Conservation (phyloP, 2,113 vertebrate species). For the Gambusia holbrooki region DNA sequence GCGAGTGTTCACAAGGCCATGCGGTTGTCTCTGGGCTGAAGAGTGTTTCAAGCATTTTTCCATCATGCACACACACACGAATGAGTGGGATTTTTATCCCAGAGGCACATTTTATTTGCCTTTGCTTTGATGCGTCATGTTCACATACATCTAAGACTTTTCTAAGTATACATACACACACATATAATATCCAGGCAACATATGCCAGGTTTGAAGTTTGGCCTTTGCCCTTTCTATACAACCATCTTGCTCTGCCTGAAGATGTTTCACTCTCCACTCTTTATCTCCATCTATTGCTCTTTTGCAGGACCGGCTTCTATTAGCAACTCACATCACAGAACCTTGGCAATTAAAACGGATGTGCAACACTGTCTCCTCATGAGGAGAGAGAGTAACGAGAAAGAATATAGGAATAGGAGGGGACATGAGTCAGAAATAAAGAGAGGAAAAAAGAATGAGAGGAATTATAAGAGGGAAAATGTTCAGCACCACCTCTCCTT, state of each 20-base stretch:
- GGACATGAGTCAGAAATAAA: slow-evolving; percentile 64
- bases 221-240: slow-evolving; percentile 41
- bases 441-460: slow-evolving; percentile 59
- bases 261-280: slow-evolving; percentile 40
- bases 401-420: slow-evolving; percentile 56
- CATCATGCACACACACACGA: slow-evolving; percentile 15
- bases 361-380: slow-evolving; percentile 69
- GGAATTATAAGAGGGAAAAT: slow-evolving; percentile 70
- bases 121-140: slow-evolving; percentile 10
- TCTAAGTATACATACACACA: not conserved
- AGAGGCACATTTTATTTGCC: not conserved
- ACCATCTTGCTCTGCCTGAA: slow-evolving; percentile 36
- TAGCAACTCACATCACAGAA: slow-evolving; percentile 76
- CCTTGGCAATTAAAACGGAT: slow-evolving; percentile 80
- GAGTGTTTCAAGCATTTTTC: slow-evolving; percentile 20
- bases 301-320: slow-evolving; percentile 67
- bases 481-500: slow-evolving; percentile 78
- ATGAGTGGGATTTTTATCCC: not conserved
- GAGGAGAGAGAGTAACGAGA: slow-evolving; percentile 55
- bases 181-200: not conserved
- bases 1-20: slow-evolving; percentile 5
- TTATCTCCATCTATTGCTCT: slow-evolving; percentile 55
- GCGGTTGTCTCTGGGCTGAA: slow-evolving; percentile 6
- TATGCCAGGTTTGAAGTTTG: slow-evolving; percentile 43
- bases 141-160: slow-evolving; percentile 3